Conservation (phyloP, 2,888 invertebrate species). For the Rapana venosa region DNA sequence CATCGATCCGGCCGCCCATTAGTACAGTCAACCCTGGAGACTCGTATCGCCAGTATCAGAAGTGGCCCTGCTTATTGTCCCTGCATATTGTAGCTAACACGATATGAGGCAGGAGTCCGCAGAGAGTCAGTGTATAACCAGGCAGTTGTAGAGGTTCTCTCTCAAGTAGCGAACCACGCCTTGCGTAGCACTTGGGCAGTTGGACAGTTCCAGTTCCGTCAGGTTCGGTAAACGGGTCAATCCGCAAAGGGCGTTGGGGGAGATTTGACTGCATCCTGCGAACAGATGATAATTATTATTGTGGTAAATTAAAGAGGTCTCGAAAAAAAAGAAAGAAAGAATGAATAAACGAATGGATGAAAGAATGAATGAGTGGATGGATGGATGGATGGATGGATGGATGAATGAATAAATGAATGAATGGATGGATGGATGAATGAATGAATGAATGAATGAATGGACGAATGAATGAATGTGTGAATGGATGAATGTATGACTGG, state of each 20-base stretch:
- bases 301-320: no score
- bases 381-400: no score
- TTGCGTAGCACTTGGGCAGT: constrained; percentile 94
- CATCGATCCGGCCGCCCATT: neutral
- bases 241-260: constrained; percentile 93
- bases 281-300: constrained; percentile 46
- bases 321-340: neutral
- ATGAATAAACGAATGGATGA: neutral
- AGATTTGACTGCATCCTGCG: constrained; percentile 91
- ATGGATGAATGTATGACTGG: neutral
- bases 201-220: constrained; percentile 94
- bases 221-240: constrained; percentile 92
- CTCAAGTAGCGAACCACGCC: constrained; percentile 93
- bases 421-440: neutral
- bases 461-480: neutral
- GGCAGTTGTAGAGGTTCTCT: constrained; percentile 92
- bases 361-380: neutral
- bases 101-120: neutral
- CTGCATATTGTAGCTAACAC: neutral
- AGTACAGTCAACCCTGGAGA: neutral
- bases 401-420: neutral
- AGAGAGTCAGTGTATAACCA: constrained; percentile 76
- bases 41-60: neutral
- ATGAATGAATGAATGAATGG: neutral
- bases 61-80: neutral